Evolutionary conservation across 2,113 vertebrate genomes (phyloP).

Genomic region (Heptranchias perlo): DNA sequence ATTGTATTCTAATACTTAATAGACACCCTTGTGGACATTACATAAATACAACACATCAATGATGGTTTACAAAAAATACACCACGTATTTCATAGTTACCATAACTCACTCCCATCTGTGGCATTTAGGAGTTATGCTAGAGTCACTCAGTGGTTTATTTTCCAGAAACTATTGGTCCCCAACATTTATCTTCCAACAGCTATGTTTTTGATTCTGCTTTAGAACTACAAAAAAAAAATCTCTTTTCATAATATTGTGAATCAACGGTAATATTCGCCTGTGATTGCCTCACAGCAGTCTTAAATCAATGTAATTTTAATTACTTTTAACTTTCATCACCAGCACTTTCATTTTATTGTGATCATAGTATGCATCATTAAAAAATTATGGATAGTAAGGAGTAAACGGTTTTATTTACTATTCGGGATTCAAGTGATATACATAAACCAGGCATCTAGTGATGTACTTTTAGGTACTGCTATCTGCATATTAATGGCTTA

Average conservation of each 20-base stretch:
- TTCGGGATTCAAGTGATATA: background rate
- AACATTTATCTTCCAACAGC: background rate
- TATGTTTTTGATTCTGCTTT: background rate
- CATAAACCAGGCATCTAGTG: background rate
- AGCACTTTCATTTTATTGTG: background rate
- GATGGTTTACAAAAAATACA: background rate
- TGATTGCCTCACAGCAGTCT: background rate
- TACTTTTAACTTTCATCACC: background rate
- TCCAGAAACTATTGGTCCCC: background rate
- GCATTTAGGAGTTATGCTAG: background rate
- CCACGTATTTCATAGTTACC: background rate
- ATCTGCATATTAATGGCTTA: background rate
- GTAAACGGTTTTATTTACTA: background rate
- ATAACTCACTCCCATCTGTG: background rate
- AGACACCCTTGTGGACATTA: background rate
- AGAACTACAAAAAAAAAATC: background rate
- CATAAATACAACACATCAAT: background rate
- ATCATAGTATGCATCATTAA: background rate
- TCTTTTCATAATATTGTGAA: background rate
- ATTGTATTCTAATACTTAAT: background rate
- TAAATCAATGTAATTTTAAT: slow-evolving; percentile 14
- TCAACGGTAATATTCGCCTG: background rate
- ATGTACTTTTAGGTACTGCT: background rate
- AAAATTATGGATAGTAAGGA: background rate
- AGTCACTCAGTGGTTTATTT: background rate